Conservation (phyloP, 2,888 invertebrate genomes). For the Melinopterus prodromus region DNA sequence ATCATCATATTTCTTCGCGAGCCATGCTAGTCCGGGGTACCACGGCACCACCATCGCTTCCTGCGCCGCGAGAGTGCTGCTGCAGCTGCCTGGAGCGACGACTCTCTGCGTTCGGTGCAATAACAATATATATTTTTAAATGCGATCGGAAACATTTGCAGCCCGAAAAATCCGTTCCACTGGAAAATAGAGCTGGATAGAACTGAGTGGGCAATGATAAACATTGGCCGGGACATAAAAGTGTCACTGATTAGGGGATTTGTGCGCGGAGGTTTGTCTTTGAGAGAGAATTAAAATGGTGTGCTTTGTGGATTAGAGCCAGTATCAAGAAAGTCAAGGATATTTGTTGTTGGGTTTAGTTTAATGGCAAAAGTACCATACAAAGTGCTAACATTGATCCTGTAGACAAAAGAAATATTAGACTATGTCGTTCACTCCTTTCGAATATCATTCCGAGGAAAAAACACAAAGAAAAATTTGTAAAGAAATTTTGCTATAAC, state of each 20-base stretch:
- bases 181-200: not conserved
- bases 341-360: too few species aligned
- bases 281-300: not conserved
- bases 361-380: too few species aligned
- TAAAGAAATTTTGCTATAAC: too few species aligned
- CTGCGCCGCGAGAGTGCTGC: not conserved
- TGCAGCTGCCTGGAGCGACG: slow-evolving; percentile 14
- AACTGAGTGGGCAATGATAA: slow-evolving; percentile 21
- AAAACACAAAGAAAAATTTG: too few species aligned
- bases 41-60: not conserved
- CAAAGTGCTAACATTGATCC: too few species aligned
- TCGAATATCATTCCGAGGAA: too few species aligned
- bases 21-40: slow-evolving; percentile 8
- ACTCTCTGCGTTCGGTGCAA: slow-evolving; percentile 9
- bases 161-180: not conserved
- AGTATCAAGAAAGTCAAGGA: too few species aligned
- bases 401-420: too few species aligned
- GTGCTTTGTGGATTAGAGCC: too few species aligned
- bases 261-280: not conserved
- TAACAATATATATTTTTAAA: slow-evolving; percentile 35
- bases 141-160: slow-evolving; percentile 26
- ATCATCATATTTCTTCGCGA: slow-evolving; percentile 44
- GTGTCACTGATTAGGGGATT: slow-evolving; percentile 18
- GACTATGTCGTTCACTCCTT: too few species aligned
- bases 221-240: slow-evolving; percentile 18